Percentiles rank a stretch among this genome's conserved stretches.
Evolutionary conservation across 2,113 vertebrate genomes (phyloP).

Genomic region (rat (Rattus norvegicus)): GRCr8 NC_086032.1:65638001-65638500

Average conservation of each 20-base stretch:
- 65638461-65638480: not conserved
- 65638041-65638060: slow-evolving; percentile 6
- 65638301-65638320: slow-evolving; percentile 44
- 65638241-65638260: slow-evolving; percentile 36
- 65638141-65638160: slow-evolving; percentile 53
- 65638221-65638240: not conserved
- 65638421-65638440: slow-evolving; percentile 37
- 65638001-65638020: not conserved
- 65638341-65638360: slow-evolving; percentile 44
- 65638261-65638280: slow-evolving; percentile 47
- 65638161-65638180: slow-evolving; percentile 38
- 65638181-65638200: slow-evolving; percentile 48
- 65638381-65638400: not conserved
- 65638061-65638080: not conserved
- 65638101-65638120: not conserved
- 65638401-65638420: not conserved
- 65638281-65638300: slow-evolving; percentile 64
- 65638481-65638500: not conserved
- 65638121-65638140: slow-evolving; percentile 67
- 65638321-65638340: slow-evolving; percentile 48
- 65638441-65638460: not conserved
- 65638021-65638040: slow-evolving; percentile 9
- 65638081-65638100: slow-evolving; percentile 47
- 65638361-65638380: not conserved
- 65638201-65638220: slow-evolving; percentile 46